Base-by-base conservation (phyloP, 2,797 vertebrate species). In the Helicolenus hilgendorfi region DNA sequence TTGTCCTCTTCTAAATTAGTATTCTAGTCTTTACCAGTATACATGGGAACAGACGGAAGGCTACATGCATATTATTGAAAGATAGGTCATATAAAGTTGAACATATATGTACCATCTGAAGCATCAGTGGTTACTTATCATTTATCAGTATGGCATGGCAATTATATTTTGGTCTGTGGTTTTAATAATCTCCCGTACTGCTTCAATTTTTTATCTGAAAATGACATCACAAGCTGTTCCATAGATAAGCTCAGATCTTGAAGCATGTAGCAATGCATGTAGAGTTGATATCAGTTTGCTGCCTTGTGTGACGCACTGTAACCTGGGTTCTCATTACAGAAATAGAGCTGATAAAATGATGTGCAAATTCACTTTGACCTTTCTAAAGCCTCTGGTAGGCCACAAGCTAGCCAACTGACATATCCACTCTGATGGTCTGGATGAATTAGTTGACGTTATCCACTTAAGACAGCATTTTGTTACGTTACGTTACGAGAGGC, bases 151-250 rank as follows among this genome's bases (percentile, higher is more conserved):
- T 27, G 22, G 24, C 35, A 22, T 63, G 6, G 11, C 29, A 5
- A 20, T 26, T 41, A 20, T 9, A 14, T 22, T 80, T 72, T 56
- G 6, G 13, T 29, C 33, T 56, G 4, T 11, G 4, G 11, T 71
- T 58, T 29, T 27, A 74, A 72, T 82, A 41, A 76, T 15, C 49
- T 53, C 1, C 18, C 35, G 4, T 31, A 18, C 49, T 38, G 22
- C 9, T 63, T 15, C 6, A 45, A 22, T 55, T 60, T 71, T 20
- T 49, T 77, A 77, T 81, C 74, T 77, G 2, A 22, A 72, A 60
- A 73, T 55, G 27, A 29, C 36, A 86, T 76, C 4, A 2, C 35
- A 75, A 79, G 53, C 58, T 76, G 36, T 58, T 77, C 31, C 31
- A 24, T 18, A 72, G 60, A 80, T 70, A 18, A 87, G 33, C 53